Percentiles rank a stretch among this genome's conserved stretches.
phyloP scores from a whole-genome alignment of 2,797 vertebrate species.

The Ceyx erithaca region DNA sequence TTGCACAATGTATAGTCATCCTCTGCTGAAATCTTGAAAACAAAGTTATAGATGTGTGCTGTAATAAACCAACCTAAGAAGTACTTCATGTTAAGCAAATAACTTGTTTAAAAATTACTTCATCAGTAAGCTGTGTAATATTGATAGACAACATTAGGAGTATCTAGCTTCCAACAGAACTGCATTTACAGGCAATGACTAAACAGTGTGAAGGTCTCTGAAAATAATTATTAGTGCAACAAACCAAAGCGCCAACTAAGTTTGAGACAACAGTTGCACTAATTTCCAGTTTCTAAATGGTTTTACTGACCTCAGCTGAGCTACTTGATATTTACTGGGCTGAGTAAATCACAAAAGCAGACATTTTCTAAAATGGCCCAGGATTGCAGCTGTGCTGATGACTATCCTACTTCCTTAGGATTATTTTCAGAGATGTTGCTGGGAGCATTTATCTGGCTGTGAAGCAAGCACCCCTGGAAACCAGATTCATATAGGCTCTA shows the following conservation, averaged over 20 bases:
- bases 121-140: not conserved
- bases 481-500: not conserved
- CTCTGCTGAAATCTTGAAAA: not conserved
- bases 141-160: not conserved
- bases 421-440: not conserved
- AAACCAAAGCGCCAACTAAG: not conserved
- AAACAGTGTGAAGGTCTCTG: not conserved
- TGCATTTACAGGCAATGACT: not conserved
- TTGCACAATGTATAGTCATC: not conserved
- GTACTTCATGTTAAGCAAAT: not conserved
- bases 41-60: not conserved
- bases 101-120: not conserved
- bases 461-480: not conserved
- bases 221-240: not conserved
- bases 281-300: not conserved
- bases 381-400: not conserved
- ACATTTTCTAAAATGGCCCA: not conserved
- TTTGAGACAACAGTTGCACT: not conserved
- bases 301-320: not conserved
- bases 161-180: not conserved
- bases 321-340: not conserved
- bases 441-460: not conserved
- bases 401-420: not conserved
- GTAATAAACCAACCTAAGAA: not conserved
- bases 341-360: not conserved